These are phyloP conservation scores for Caenorhabditis inopinata DNA, from an alignment of 1,140 invertebrate species.

Conservation along the genomic window DNA sequence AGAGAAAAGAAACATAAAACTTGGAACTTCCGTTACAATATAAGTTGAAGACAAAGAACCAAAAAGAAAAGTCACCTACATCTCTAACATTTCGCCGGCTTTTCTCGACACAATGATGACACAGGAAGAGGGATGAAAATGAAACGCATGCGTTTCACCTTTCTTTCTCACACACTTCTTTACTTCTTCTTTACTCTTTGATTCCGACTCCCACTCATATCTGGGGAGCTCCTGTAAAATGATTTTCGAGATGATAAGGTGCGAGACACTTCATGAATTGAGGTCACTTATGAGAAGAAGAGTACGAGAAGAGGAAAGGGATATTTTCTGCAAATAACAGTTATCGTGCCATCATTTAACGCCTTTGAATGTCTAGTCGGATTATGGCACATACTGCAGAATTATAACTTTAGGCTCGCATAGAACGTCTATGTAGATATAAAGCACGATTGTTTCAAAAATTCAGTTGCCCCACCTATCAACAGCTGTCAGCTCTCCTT, in stretches of 20 bases:
- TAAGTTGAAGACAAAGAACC: background rate
- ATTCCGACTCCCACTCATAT: background rate
- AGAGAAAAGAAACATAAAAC: background rate
- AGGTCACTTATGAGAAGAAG: background rate
- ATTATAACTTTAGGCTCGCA: background rate
- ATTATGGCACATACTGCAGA: too few relatives aligned
- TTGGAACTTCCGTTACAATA: background rate
- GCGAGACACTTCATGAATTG: constrained; percentile 4
- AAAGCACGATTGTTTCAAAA: constrained; percentile 16
- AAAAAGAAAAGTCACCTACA: background rate
- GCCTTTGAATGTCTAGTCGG: too few relatives aligned
- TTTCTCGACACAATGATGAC: constrained; percentile 17
- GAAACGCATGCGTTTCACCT: constrained; percentile 17
- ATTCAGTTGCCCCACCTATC: background rate
- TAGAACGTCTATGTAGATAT: background rate
- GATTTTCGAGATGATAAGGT: constrained; percentile 16
- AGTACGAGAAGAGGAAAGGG: background rate
- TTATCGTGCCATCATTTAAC: too few relatives aligned
- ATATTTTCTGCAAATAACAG: background rate
- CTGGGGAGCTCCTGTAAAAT: background rate
- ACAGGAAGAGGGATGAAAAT: background rate
- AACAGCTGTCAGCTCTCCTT: background rate
- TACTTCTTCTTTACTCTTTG: background rate
- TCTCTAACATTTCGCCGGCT: background rate
- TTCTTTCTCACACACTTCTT: background rate